A percentile compares a stretch with the other conserved stretches of the same genome.
Conservation (phyloP, 2,797 vertebrate genomes). For the Pipistrellus pygmaeus region DNA sequence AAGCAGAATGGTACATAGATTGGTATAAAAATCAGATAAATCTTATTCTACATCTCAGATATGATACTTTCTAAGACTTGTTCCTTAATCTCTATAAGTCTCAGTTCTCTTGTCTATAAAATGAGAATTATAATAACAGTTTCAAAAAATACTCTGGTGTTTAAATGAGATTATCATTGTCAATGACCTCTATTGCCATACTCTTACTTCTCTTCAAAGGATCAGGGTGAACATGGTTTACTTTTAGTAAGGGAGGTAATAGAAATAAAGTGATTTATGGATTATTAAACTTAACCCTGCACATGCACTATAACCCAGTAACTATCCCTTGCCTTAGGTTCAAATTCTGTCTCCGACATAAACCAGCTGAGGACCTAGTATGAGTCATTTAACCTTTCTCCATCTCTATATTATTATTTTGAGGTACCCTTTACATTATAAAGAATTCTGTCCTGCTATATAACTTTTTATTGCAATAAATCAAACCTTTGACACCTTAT, state of each 20-base stretch:
- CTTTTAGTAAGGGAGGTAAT: background rate
- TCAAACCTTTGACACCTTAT: background rate
- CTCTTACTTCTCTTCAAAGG: background rate
- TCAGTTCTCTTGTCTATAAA: background rate
- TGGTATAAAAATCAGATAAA: background rate
- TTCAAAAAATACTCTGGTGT: background rate
- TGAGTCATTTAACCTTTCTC: background rate
- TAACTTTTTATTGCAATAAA: background rate
- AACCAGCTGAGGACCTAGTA: background rate
- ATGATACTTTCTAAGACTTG: background rate
- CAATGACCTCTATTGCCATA: background rate
- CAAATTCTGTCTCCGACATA: background rate
- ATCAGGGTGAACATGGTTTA: background rate
- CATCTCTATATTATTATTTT: background rate
- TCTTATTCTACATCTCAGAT: background rate
- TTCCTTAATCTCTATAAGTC: background rate
- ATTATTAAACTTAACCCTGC: background rate
- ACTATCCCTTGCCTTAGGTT: background rate
- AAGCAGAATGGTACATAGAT: background rate
- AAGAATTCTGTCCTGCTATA: background rate
- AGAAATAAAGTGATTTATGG: background rate
- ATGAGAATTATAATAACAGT: background rate
- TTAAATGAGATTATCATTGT: background rate
- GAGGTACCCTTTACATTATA: background rate
- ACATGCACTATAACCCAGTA: background rate